Conservation (phyloP, 2,113 vertebrate species). For the Sinocyclocheilus rhinocerous region DNA sequence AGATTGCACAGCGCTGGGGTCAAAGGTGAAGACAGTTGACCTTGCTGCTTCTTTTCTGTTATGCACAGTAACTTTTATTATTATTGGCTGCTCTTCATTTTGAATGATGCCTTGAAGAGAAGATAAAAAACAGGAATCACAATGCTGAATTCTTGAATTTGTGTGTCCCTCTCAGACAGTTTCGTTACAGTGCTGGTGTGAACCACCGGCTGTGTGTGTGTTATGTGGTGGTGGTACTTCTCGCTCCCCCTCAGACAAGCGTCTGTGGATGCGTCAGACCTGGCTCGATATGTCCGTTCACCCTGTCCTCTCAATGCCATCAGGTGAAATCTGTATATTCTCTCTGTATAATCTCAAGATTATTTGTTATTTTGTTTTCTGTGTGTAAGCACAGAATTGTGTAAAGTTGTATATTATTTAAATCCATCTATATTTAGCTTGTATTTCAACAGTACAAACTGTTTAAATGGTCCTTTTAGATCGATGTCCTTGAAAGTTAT, state of each 20-base stretch:
- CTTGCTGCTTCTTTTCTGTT: background rate
- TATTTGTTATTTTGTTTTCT: background rate
- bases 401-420: no score
- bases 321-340: constrained; percentile 56
- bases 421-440: background rate
- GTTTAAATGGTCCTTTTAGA: background rate
- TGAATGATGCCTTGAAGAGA: background rate
- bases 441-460: background rate
- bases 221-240: constrained; percentile 59
- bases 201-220: constrained; percentile 64
- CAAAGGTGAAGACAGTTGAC: constrained; percentile 56
- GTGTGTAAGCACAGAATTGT: background rate
- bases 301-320: constrained; percentile 65
- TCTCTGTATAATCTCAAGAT: background rate
- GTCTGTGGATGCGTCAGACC: constrained; percentile 46
- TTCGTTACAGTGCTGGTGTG: constrained; percentile 59
- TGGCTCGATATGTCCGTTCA: constrained; percentile 64
- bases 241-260: constrained; percentile 28
- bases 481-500: background rate
- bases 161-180: constrained; percentile 51
- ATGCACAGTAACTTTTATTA: background rate
- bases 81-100: background rate
- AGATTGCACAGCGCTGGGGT: constrained; percentile 44
- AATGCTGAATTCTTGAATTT: background rate
- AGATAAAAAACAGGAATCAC: background rate